Base-by-base conservation (phyloP, 2,888 invertebrate genomes). In the Drosophila paramelanica region DNA sequence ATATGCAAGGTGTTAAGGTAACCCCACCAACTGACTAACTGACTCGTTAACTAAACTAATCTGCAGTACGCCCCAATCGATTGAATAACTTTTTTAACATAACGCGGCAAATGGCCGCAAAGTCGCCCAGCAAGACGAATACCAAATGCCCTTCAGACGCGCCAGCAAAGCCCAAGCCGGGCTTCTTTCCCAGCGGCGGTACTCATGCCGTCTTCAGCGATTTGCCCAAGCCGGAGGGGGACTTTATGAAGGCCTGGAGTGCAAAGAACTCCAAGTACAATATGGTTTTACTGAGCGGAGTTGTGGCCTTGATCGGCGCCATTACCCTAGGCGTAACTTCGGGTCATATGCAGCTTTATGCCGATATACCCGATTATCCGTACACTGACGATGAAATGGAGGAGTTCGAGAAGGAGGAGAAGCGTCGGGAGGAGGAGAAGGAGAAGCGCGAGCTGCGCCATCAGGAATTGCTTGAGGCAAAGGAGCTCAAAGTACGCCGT, bases 341-440 rank as follows among this genome's bases (percentile, higher is more conserved):
- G 23, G 73, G 62, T 7, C 0, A 20, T 0, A 27, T 77, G 6
- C 1, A n/a, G 0, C 5, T 80, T 0, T 49, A 71, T 45, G 47
- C 38, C 14, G 6, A 3, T 5, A 11, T 82, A 4, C 85, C 85
- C 5, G 75, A 80, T 0, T 85, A 85, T 76, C 85, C 85, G 0
- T 85, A 85, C 31, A 84, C 77, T 13, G 82, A 84, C 0, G 75
- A 77, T 1, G 85, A 85, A 52, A 67, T 67, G 71, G 69, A 85
- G 25, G 72, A 78, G n/a, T 85, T 85, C 5, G 72, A 53, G 1
- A 10, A 39, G 8, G 82, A 80, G 43, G 72, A 73, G 17, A 67
- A 87, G 57, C 82, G 85, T 5, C 73, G 74, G 0, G 52, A 53
- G 46, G 25, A 59, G 61, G 85, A 78, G 66, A 67, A 56, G 20